A percentile compares a stretch with the other conserved stretches of the same genome.
Conservation (phyloP, 2,113 vertebrate species). For the Oryzias javanicus region DNA sequence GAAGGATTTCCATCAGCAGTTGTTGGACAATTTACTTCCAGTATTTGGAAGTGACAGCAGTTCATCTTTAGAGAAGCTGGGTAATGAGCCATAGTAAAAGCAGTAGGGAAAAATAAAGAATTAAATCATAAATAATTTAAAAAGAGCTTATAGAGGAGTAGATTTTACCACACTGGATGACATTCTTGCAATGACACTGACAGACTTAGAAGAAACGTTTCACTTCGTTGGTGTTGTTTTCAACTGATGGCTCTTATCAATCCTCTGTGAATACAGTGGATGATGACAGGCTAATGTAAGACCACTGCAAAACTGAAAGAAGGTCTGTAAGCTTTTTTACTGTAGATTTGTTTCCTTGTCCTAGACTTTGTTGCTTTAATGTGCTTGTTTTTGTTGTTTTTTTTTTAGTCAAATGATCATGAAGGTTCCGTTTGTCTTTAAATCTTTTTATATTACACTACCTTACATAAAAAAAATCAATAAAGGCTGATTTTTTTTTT, state of each 20-base stretch:
- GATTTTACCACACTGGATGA: not conserved
- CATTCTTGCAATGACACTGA: conserved; percentile 16
- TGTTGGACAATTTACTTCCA: not conserved
- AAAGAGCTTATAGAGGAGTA: not conserved
- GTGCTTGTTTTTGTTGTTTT: too few relatives aligned
- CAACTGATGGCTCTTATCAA: conserved; percentile 3
- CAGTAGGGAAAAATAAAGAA: not conserved
- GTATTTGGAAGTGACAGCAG: not conserved
- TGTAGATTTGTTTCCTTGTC: too few relatives aligned
- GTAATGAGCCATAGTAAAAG: not conserved
- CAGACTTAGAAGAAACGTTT: conserved; percentile 12
- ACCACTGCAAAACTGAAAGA: not conserved
- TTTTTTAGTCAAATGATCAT: too few relatives aligned
- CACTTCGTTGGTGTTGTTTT: conserved; percentile 22
- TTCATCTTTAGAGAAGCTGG: not conserved
- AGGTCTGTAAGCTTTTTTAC: not conserved
- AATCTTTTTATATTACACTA: too few relatives aligned
- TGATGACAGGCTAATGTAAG: conserved; percentile 42
- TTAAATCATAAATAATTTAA: not conserved
- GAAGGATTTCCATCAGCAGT: not conserved
- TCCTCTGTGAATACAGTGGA: conserved; percentile 18
- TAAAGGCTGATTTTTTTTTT: too few relatives aligned
- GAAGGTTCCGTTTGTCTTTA: too few relatives aligned
- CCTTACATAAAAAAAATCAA: too few relatives aligned
- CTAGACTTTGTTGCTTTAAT: too few relatives aligned